Evolutionary conservation across 2,888 invertebrate species (phyloP).

Genomic region (Hecatera dysodea): DNA sequence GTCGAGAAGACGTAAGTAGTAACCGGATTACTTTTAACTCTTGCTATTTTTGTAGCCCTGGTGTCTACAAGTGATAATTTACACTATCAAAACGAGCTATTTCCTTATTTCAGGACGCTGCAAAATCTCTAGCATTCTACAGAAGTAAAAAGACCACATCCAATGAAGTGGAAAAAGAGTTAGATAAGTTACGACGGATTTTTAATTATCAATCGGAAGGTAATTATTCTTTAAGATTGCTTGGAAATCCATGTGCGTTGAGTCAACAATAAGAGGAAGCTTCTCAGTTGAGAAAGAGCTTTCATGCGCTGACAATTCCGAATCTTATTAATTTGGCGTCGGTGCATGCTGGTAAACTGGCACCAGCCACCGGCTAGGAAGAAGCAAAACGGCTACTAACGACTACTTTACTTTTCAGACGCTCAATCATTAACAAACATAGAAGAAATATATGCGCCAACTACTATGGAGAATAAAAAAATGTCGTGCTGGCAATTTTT

Average conservation of each 20-base stretch:
- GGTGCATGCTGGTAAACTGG: too few species aligned
- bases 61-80: neutral
- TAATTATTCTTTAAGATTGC: neutral
- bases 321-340: too few species aligned
- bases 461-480: constrained; percentile 2
- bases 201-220: constrained; percentile 47
- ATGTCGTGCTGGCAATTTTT: constrained; percentile 50
- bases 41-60: neutral
- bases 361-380: neutral
- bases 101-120: constrained; percentile 76
- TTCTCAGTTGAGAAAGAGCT: too few species aligned
- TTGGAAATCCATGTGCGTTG: too few species aligned
- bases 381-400: neutral
- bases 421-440: constrained; percentile 33
- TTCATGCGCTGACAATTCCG: too few species aligned
- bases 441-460: neutral
- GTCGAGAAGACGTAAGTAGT: constrained; percentile 75
- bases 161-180: constrained; percentile 70
- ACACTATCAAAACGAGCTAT: neutral
- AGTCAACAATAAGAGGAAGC: too few species aligned
- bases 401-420: constrained; percentile 20
- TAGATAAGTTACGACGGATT: constrained; percentile 69
- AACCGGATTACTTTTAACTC: neutral
- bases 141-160: constrained; percentile 70
- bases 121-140: constrained; percentile 77